Evolutionary conservation across 2,888 invertebrate genomes (phyloP).

Genomic region (Pristionchus exspectatus): DNA sequence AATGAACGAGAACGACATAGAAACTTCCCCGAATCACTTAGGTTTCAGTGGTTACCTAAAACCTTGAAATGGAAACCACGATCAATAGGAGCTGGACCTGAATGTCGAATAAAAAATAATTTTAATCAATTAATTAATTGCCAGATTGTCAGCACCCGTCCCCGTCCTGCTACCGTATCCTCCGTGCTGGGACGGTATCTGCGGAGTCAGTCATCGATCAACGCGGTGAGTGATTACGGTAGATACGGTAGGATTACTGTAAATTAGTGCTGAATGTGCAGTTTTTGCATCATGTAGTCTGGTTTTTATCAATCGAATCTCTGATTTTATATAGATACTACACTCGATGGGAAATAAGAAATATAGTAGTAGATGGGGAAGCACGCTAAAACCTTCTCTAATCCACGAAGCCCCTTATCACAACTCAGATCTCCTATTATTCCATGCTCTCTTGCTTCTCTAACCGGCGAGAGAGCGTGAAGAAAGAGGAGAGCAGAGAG

Average conservation of each 20-base stretch:
- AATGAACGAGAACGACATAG: too few species aligned
- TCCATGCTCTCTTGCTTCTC: background rate
- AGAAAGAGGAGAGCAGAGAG: background rate
- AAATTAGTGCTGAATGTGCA: background rate
- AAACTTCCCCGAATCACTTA: too few species aligned
- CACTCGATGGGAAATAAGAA: background rate
- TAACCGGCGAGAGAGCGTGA: background rate
- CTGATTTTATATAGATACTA: background rate
- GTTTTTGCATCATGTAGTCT: background rate
- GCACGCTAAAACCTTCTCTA: background rate
- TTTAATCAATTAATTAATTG: background rate
- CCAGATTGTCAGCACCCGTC: constrained; percentile 46
- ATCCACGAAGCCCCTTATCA: background rate
- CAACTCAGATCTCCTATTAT: background rate
- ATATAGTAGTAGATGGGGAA: background rate
- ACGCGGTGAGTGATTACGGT: constrained; percentile 10
- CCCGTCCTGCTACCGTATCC: constrained; percentile 22
- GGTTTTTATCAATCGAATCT: background rate
- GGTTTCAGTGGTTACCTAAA: too few species aligned
- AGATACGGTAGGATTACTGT: background rate
- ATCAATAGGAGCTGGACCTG: too few species aligned
- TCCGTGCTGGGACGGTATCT: constrained; percentile 43
- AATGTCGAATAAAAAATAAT: background rate
- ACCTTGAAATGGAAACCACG: too few species aligned
- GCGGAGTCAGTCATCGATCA: constrained; percentile 50